Evolutionary conservation across 1,140 invertebrate genomes (phyloP).

Genomic region (Drosophila bocki): DNA sequence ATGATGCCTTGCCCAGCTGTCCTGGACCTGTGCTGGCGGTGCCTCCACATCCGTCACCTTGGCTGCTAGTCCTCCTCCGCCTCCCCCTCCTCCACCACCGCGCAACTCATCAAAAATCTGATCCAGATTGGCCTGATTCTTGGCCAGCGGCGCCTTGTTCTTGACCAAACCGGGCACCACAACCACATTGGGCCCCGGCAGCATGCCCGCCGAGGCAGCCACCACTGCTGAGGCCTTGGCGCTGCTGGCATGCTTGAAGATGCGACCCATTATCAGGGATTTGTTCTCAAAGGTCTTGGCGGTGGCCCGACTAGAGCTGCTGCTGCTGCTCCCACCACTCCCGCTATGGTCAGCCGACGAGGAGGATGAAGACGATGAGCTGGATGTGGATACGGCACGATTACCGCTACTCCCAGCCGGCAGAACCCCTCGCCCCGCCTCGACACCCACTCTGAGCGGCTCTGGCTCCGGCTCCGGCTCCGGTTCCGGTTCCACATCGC

Average conservation of each 20-base stretch:
- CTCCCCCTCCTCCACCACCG: slow-evolving; percentile 29
- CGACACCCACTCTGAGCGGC: slow-evolving; percentile 9
- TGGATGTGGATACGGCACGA: slow-evolving; percentile 33
- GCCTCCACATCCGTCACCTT: slow-evolving; percentile 19
- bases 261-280: slow-evolving; percentile 86
- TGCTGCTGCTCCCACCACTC: slow-evolving; percentile 56
- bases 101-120: slow-evolving; percentile 80
- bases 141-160: slow-evolving; percentile 51
- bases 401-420: neutral
- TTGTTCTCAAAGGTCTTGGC: slow-evolving; percentile 85
- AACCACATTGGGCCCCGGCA: slow-evolving; percentile 16
- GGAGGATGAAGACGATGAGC: slow-evolving; percentile 54
- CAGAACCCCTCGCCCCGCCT: slow-evolving; percentile 1
- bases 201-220: slow-evolving; percentile 3
- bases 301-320: slow-evolving; percentile 75
- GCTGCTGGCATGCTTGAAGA: slow-evolving; percentile 86
- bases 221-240: slow-evolving; percentile 39
- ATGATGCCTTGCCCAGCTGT: slow-evolving; percentile 14
- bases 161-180: slow-evolving; percentile 8
- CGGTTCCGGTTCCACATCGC: slow-evolving; percentile 44
- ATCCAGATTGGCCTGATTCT: slow-evolving; percentile 78
- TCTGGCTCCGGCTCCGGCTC: slow-evolving; percentile 13
- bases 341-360: slow-evolving; percentile 31
- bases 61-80: neutral
- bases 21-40: neutral